Evolutionary conservation across 1,140 invertebrate genomes (phyloP).

Genomic region (Sinella curviseta): DNA sequence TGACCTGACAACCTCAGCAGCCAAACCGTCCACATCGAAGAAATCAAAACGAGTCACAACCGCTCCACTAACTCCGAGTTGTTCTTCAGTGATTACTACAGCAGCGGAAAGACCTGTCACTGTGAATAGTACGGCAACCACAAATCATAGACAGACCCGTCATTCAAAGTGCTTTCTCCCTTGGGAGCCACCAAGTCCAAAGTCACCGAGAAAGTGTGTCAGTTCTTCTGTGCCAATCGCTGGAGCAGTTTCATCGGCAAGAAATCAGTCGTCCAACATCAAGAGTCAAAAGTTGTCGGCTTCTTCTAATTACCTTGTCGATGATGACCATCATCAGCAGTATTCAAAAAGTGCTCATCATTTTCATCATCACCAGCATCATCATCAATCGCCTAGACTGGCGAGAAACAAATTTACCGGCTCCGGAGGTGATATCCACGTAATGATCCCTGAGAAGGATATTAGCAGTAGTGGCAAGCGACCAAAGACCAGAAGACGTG

Average conservation of each 20-base stretch:
- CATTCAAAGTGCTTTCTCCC: constrained; percentile 12
- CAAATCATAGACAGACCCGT: not conserved
- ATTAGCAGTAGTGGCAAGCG: not conserved
- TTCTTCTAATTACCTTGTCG: too few relatives aligned
- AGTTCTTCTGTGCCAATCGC: not conserved
- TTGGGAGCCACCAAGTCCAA: not conserved
- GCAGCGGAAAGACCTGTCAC: not conserved
- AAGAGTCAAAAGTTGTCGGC: too few relatives aligned
- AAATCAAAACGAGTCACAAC: not conserved
- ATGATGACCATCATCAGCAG: too few relatives aligned
- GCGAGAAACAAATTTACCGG: not conserved
- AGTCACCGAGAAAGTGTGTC: not conserved
- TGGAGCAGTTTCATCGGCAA: not conserved
- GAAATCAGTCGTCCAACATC: not conserved
- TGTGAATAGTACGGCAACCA: not conserved
- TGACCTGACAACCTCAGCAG: not conserved
- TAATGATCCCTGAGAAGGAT: not conserved
- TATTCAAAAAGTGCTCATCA: not conserved
- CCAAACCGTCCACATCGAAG: not conserved
- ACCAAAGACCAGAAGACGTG: not conserved
- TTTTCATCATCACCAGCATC: too few relatives aligned
- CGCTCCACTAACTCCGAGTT: not conserved
- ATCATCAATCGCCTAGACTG: not conserved
- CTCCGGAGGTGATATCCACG: not conserved
- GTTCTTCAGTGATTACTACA: too few relatives aligned